These are phyloP conservation scores for Halcyon badia DNA, from an alignment of 2,797 vertebrate genomes.

Conservation along the genomic window DNA sequence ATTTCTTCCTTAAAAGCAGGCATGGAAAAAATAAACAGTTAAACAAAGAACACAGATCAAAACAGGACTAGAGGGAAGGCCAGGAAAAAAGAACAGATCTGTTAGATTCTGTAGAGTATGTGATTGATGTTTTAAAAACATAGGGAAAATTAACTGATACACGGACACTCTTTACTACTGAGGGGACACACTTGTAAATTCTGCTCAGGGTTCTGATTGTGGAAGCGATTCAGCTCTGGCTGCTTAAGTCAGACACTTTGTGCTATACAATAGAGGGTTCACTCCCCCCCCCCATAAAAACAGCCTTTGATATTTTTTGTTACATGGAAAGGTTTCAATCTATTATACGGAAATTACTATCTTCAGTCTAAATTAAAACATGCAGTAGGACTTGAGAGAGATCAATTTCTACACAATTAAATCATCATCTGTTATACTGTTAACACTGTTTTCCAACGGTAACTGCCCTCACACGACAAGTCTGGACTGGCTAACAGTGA, in stretches of 20 bases:
- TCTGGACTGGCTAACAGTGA: background rate
- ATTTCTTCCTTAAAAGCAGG: slow-evolving; percentile 26
- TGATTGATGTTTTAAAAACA: background rate
- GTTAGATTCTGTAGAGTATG: background rate
- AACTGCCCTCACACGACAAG: background rate
- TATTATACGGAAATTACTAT: background rate
- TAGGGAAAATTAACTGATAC: background rate
- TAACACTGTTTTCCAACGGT: background rate
- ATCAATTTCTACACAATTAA: background rate
- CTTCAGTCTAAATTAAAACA: background rate
- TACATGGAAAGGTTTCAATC: background rate
- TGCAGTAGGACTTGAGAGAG: background rate
- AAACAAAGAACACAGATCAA: background rate
- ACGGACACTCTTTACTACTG: background rate
- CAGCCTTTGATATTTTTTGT: background rate
- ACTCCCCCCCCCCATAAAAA: background rate
- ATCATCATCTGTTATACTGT: background rate
- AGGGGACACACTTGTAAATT: background rate
- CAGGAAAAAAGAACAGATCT: background rate
- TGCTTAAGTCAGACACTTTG: background rate
- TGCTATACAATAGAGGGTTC: background rate
- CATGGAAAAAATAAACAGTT: background rate
- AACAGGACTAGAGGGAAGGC: background rate
- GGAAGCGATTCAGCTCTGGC: background rate
- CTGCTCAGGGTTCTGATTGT: background rate